phyloP scores from a whole-genome alignment of 2,113 vertebrate species.

The Polypterus senegalus region DNA sequence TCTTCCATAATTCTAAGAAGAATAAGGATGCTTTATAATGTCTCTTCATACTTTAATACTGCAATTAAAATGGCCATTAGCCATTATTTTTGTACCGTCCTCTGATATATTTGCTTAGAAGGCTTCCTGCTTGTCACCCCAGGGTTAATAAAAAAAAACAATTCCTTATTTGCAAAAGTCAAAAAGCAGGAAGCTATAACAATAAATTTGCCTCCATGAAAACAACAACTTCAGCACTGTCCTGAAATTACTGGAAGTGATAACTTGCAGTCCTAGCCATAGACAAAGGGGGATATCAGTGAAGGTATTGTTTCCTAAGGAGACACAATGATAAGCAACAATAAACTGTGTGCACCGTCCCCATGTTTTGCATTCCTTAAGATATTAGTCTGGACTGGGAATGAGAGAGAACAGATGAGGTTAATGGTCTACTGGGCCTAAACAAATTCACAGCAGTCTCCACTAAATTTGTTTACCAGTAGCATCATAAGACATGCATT shows the following conservation, averaged over 20 bases:
- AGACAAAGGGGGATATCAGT: slow-evolving; percentile 10
- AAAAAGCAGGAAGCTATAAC: slow-evolving; percentile 37
- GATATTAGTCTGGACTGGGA: neutral
- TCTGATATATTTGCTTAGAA: too few species aligned
- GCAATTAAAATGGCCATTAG: too few species aligned
- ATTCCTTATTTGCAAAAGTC: slow-evolving; percentile 25
- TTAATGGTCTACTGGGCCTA: neutral
- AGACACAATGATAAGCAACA: neutral
- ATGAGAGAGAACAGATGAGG: neutral
- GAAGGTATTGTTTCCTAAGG: neutral
- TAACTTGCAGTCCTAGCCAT: neutral
- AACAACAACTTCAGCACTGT: neutral
- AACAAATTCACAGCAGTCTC: too few species aligned
- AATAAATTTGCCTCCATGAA: slow-evolving; percentile 29
- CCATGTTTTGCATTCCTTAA: neutral
- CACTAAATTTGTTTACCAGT: too few species aligned
- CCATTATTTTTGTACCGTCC: too few species aligned
- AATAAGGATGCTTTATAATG: too few species aligned
- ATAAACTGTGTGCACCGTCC: neutral
- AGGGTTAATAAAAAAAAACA: slow-evolving; percentile 13
- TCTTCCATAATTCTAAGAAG: too few species aligned
- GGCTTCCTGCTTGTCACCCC: neutral
- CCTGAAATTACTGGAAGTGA: neutral
- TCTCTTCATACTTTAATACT: too few species aligned
- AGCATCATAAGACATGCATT: too few species aligned